phyloP scores from a whole-genome alignment of 2,113 vertebrate species.

The Polypterus senegalus region DNA sequence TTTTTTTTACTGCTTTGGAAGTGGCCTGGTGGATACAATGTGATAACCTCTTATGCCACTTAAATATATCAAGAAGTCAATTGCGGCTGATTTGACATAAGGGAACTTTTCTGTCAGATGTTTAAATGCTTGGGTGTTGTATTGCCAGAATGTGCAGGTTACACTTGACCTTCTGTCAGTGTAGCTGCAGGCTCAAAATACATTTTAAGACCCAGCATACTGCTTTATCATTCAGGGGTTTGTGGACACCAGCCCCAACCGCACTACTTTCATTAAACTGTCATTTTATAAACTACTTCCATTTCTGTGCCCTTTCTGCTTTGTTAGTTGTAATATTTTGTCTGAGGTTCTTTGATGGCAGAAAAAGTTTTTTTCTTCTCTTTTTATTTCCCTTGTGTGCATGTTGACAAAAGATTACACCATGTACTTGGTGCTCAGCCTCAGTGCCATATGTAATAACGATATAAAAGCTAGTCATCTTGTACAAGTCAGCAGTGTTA shows the following conservation, averaged over 20 bases:
- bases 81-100: conserved; percentile 10
- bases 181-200: conserved; percentile 22
- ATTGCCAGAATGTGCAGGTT: conserved; percentile 22
- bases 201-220: conserved; percentile 21
- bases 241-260: conserved; percentile 33
- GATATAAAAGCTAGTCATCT: background rate
- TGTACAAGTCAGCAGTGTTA: background rate
- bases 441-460: background rate
- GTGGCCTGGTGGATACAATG: background rate
- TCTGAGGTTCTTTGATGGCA: conserved; percentile 26
- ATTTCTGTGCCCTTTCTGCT: conserved; percentile 35
- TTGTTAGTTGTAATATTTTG: conserved; percentile 38
- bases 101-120: conserved; percentile 3
- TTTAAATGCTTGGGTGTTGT: conserved; percentile 16
- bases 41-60: conserved; percentile 1
- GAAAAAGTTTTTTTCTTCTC: conserved; percentile 12
- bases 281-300: conserved; percentile 41
- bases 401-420: background rate
- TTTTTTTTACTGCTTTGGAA: background rate
- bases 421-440: background rate
- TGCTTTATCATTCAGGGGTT: conserved; percentile 30
- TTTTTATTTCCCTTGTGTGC: background rate
- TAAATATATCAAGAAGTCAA: background rate
- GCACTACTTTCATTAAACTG: conserved; percentile 50
- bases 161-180: conserved; percentile 24